phyloP scores from a whole-genome alignment of 2,888 invertebrate species.

The Sarcophaga caerulescens region DNA sequence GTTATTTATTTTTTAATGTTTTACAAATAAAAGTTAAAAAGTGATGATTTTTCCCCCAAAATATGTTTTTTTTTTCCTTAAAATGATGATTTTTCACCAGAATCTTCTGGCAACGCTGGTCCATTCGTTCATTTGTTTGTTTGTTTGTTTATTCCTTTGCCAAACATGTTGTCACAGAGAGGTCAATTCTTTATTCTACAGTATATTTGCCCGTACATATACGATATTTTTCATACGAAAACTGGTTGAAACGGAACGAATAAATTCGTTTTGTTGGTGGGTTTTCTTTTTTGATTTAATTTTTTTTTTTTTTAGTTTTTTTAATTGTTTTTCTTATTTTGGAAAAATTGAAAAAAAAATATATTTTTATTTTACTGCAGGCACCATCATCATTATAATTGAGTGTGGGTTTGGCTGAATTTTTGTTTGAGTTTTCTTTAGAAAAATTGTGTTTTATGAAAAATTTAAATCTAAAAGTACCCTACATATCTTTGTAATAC shows the following conservation, averaged over 20 bases:
- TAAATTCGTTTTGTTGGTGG: constrained; percentile 21
- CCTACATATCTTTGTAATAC: neutral
- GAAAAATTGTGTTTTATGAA: neutral
- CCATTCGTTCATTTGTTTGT: constrained; percentile 49
- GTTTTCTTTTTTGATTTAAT: constrained; percentile 8
- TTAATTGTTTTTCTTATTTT: neutral
- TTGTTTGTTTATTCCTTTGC: constrained; percentile 22
- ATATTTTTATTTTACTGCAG: constrained; percentile 38
- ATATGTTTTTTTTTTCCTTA: too few relatives aligned
- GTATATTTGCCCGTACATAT: constrained; percentile 33
- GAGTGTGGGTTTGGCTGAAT: constrained; percentile 59
- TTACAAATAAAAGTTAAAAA: too few relatives aligned
- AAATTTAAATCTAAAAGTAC: neutral
- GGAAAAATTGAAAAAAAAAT: constrained; percentile 8
- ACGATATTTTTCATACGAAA: constrained; percentile 14
- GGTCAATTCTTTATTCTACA: constrained; percentile 54
- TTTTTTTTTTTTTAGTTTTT: neutral
- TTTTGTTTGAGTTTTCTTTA: constrained; percentile 8
- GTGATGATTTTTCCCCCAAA: too few relatives aligned
- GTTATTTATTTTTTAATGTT: too few relatives aligned
- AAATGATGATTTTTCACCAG: too few relatives aligned
- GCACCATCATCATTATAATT: constrained; percentile 51
- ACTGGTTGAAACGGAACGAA: constrained; percentile 23
- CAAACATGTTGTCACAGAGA: constrained; percentile 63
- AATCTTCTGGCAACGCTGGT: too few relatives aligned